Evolutionary conservation across 2,113 vertebrate species (phyloP).

Genomic region (Mustela lutreola): DNA sequence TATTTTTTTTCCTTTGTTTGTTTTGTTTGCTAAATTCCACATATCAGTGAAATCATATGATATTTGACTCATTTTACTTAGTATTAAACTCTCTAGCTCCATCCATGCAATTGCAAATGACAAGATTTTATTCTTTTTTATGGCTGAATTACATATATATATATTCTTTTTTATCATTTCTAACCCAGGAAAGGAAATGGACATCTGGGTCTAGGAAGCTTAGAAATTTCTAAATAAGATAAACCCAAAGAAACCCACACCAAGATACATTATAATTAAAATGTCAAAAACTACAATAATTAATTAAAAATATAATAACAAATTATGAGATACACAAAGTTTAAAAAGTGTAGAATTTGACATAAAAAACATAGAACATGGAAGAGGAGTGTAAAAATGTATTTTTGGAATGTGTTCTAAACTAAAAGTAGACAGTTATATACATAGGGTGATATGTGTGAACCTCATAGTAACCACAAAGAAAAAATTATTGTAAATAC

Average conservation of each 20-base stretch:
- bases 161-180: neutral
- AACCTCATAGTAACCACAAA: neutral
- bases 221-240: neutral
- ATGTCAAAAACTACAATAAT: neutral
- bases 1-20: neutral
- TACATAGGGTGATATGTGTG: neutral
- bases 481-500: neutral
- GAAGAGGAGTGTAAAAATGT: neutral
- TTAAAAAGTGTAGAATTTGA: neutral
- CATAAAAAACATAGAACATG: neutral
- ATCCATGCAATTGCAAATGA: neutral
- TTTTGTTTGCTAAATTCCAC: neutral
- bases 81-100: neutral
- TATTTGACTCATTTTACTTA: neutral
- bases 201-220: neutral
- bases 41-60: neutral
- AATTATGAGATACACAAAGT: neutral
- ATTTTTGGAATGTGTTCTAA: neutral
- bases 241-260: neutral
- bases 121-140: neutral
- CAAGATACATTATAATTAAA: neutral
- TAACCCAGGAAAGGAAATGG: neutral
- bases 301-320: neutral
- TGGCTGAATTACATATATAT: neutral
- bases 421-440: neutral